These are phyloP conservation scores for Xerus rutilus DNA, from an alignment of 2,797 vertebrate genomes.

Conservation along the genomic window DNA sequence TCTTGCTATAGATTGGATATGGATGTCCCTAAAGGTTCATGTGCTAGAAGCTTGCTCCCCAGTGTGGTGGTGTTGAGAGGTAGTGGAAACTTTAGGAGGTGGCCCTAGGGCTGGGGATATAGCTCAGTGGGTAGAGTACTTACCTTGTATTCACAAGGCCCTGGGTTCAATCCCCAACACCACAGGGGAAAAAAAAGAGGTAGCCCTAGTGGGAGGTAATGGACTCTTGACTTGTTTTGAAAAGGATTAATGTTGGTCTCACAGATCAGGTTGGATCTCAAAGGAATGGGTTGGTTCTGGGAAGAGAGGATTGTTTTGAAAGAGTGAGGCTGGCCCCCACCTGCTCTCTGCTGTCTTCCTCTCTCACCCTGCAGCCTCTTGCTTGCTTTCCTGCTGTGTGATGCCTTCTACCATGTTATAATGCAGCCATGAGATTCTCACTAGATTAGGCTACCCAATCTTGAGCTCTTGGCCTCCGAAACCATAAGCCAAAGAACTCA, in stretches of 20 bases:
- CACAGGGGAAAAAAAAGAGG: too few relatives aligned
- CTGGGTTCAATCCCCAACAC: too few relatives aligned
- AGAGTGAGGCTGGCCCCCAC: too few relatives aligned
- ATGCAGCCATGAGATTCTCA: too few relatives aligned
- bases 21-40: background rate
- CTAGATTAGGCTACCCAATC: background rate
- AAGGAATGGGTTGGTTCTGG: background rate
- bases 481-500: background rate
- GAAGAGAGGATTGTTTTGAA: background rate
- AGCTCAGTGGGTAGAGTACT: too few relatives aligned
- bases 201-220: background rate
- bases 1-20: background rate
- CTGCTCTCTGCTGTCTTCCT: too few relatives aligned
- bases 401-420: background rate
- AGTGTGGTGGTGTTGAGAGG: background rate
- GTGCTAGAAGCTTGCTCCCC: background rate
- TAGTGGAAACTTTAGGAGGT: background rate
- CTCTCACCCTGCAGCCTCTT: background rate
- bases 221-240: background rate
- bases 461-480: background rate
- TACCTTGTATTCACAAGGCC: too few relatives aligned
- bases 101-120: too few relatives aligned
- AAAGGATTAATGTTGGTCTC: background rate
- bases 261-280: background rate
- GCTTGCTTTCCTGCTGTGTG: background rate